Base-by-base conservation (phyloP, 2,113 vertebrate species). In the Paraplagusia blochii region DNA sequence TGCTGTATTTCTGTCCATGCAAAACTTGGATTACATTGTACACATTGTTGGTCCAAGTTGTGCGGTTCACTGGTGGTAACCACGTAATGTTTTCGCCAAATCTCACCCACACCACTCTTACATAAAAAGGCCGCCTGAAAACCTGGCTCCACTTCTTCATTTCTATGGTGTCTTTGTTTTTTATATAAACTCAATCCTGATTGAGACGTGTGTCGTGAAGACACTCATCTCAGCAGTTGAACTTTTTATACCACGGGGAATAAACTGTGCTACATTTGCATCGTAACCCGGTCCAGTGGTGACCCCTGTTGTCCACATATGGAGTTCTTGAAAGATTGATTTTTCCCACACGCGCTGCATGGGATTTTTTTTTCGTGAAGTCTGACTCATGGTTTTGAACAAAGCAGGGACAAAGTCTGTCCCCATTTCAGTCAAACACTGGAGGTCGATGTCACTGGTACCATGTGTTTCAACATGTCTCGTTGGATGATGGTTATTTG, bases 141-240 rank as follows among this genome's bases (percentile, higher is more conserved):
- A 29, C 22, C 22, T 29, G 2, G 11, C 11, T 40, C 10, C 38
- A 4, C 12, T 6, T 13, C 1, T 40, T 4, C 12, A 10, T 11
- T 11, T 40, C 38, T 40, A 7, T 13, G 6, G n/a, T 29, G 58
- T 53, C 22, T 29, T 48, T 53, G 1, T 34, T 44, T 47, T 45
- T 13, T 22, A 29, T 40, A 44, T 18, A 33, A 58, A 66, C 10
- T n/a, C n/a, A 53, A 62, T 44, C 74, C 58, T 69, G 44, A 38
- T 63, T 73, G 11, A 12, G n/a, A 11, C 72, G 53, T 1, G 14
- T 55, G 42, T 74, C 51, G 44, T 43, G 2, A 57, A 63, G 17
- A 64, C 48, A 65, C 56, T 69, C 75, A 79, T 79, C 75, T 85
- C 83, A 82, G 77, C 71, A 72, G 63, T 69, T 54, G 2, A 29